Percentiles rank a stretch among this genome's conserved stretches.
Evolutionary conservation across 2,797 vertebrate genomes (phyloP).

Genomic region (Parambassis ranga): DNA sequence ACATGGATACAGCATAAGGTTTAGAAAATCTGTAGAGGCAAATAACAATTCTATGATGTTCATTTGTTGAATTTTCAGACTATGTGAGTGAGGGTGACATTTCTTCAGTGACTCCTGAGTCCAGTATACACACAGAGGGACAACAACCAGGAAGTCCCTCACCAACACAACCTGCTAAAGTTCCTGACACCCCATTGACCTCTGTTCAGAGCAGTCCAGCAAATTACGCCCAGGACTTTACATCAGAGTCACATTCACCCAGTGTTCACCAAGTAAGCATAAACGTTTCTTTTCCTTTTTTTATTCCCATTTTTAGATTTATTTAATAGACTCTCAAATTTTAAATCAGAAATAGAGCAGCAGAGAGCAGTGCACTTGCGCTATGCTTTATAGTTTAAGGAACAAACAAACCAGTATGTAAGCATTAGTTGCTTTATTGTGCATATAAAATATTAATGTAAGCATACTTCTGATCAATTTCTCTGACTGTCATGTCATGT

Average conservation of each 20-base stretch:
- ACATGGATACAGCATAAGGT: background rate
- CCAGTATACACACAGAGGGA: constrained; percentile 82
- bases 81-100: constrained; percentile 79
- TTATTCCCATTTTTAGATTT: background rate
- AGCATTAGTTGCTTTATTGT: background rate
- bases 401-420: background rate
- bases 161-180: constrained; percentile 61
- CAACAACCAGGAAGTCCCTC: constrained; percentile 76
- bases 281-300: background rate
- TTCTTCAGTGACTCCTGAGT: constrained; percentile 72
- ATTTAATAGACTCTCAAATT: too few relatives aligned
- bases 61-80: constrained; percentile 68
- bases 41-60: background rate
- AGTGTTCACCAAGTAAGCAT: constrained; percentile 79
- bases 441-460: constrained; percentile 28
- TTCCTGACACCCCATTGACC: constrained; percentile 63
- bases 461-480: background rate
- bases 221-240: constrained; percentile 83
- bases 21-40: background rate
- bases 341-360: too few relatives aligned
- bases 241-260: constrained; percentile 71
- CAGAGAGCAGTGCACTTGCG: background rate
- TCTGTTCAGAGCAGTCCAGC: constrained; percentile 67
- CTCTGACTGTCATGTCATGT: constrained; percentile 13
- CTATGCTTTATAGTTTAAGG: background rate